Evolutionary conservation across 2,113 vertebrate species (phyloP).

Genomic region (Catharus bicknelli): DNA sequence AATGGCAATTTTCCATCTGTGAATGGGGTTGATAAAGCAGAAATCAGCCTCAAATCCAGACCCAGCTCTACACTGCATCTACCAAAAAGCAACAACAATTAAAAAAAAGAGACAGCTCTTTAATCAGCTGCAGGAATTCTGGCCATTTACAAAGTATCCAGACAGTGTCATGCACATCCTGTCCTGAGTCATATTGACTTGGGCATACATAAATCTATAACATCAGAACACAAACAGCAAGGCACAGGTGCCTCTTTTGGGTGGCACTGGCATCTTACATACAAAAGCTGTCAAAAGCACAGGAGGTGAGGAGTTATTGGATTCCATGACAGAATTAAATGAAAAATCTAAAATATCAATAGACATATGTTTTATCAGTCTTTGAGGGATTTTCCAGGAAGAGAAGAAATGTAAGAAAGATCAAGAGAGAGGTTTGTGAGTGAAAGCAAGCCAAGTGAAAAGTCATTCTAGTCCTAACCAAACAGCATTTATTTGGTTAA

Average conservation of each 20-base stretch:
- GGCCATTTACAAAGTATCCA: neutral
- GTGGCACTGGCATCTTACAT: neutral
- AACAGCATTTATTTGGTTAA: neutral
- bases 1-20: neutral
- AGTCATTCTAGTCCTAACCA: neutral
- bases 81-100: neutral
- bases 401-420: neutral
- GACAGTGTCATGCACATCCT: fast-evolving
- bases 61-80: neutral
- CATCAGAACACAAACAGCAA: neutral
- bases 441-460: neutral
- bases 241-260: neutral
- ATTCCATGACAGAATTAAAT: neutral
- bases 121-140: neutral
- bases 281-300: neutral
- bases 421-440: neutral
- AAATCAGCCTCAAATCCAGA: neutral
- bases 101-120: neutral
- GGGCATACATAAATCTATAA: neutral
- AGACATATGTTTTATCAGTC: neutral
- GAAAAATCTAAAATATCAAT: neutral
- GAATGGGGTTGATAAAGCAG: neutral
- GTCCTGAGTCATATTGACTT: neutral
- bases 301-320: neutral
- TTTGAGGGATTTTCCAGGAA: neutral